phyloP scores from a whole-genome alignment of 1,140 invertebrate genomes.

The Coboldia fuscipes region DNA sequence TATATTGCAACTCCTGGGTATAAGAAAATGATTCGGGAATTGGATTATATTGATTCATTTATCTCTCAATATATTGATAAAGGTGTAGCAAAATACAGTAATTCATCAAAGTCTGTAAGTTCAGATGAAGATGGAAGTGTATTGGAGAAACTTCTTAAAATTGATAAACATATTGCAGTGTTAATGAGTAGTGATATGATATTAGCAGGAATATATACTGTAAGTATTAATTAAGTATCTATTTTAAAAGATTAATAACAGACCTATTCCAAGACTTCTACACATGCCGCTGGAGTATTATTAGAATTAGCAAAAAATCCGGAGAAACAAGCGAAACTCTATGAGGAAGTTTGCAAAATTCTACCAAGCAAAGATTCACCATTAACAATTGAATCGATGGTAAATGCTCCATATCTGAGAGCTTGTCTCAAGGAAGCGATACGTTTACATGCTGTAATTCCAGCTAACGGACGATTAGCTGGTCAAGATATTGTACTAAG shows the following conservation, averaged over 20 bases:
- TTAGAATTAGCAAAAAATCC: slow-evolving; percentile 20
- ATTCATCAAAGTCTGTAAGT: slow-evolving; percentile 8
- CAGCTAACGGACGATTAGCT: slow-evolving; percentile 24
- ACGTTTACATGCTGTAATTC: slow-evolving; percentile 27
- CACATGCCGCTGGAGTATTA: background rate
- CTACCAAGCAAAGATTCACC: slow-evolving; percentile 22
- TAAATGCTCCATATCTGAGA: slow-evolving; percentile 32
- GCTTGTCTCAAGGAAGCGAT: slow-evolving; percentile 42
- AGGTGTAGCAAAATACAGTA: slow-evolving; percentile 15
- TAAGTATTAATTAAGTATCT: slow-evolving; percentile 22
- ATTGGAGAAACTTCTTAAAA: slow-evolving; percentile 27
- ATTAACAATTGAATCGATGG: slow-evolving; percentile 28
- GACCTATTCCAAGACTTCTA: slow-evolving; percentile 10
- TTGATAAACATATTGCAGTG: slow-evolving; percentile 28
- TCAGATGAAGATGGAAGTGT: slow-evolving; percentile 20
- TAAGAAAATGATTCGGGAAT: slow-evolving; percentile 27
- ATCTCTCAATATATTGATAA: slow-evolving; percentile 9
- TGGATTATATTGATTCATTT: slow-evolving; percentile 11
- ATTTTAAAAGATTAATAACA: no score
- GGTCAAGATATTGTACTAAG: slow-evolving; percentile 28
- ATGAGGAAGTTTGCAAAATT: slow-evolving; percentile 32
- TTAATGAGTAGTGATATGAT: slow-evolving; percentile 51
- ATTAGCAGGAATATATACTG: slow-evolving; percentile 54
- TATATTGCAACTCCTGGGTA: slow-evolving; percentile 29
- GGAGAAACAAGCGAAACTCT: slow-evolving; percentile 38